Evolutionary conservation across 2,888 invertebrate genomes (phyloP), one percentile per base, ranked within the genome.

Genomic region (Mayetiola destructor): DNA sequence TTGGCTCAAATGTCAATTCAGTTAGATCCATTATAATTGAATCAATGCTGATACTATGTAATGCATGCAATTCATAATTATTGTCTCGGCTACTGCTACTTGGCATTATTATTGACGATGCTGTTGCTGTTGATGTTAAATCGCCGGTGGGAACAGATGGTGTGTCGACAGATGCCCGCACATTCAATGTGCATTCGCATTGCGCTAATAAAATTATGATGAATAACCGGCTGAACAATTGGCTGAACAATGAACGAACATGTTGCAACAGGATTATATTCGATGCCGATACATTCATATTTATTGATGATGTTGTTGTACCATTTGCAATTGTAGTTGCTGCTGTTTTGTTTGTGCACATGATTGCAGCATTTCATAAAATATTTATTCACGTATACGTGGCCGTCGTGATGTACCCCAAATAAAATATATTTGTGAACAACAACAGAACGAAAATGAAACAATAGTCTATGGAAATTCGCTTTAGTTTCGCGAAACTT

Each of bases 1-100:
- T 64, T 61, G 80, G 80, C 62, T 68, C 66, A 66, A 79, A 75
- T 35, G 65, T 65, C 55, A 73, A 61, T 32, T 59, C 39, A 32
- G 55, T 30, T 16, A 48, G 35, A 29, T 58, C 58, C 30, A 53
- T 32, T 27, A 27, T 27, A 12, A 18, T 16, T 6, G 48, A 27
- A 9, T 48, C 42, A 23, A 42, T 42, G 16, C 8, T 48, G 2
- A 48, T 27, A n/a, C n/a, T n/a, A 16, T 27, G 48, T 14, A 27
- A 3, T 16, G 48, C 48, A 27, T 48, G 48, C 16, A 48, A 27
- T 48, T 48, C 48, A 27, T 48, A 48, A 48, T 48, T 48, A 9
- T 27, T 48, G n/a, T n/a, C n/a, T 48, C 48, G 16, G 48, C 48
- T 48, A 27, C 27, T 40, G 21, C 40, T 39, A 20, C n/a, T n/a